Base-by-base conservation (phyloP, 2,797 vertebrate species). In the Rhyacichthys aspro region DNA sequence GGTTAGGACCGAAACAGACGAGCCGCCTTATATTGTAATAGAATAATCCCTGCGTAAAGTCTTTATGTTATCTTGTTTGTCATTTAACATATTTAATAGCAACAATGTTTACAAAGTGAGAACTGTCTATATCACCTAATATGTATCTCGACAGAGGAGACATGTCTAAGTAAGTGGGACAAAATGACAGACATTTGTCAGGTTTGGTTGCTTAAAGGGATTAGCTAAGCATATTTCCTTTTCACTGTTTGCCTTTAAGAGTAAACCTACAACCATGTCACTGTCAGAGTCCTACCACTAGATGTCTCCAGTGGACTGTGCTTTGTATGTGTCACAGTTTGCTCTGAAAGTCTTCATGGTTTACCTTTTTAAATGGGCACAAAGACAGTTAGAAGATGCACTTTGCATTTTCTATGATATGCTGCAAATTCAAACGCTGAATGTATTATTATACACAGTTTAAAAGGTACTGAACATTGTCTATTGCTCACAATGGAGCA, bases 21-120 rank as follows among this genome's bases (percentile, higher is more conserved):
- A 80, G 12, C 61, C 63, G 0, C 75, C 77, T 42, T 63, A 1
- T 10, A 23, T 78, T 7, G 39, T 63, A 17, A 23, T 81, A 6
- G 79, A 88, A n/a, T 79, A 81, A 44, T 5, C 33, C 9, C 6
- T n/a, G 3, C 8, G 7, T 1, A 28, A 1, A 8, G 12, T 48
- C 15, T 48, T 33, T 3, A 23, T 48, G 15, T 33, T 12, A 38
- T 12, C 9, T 38, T 38, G 12, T 10, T 38, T 38, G 37, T 38
- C 1, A 8, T 38, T 38, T 38, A 10, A 38, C 37, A 38, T 38
- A 38, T 28, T 28, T 28, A 28, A 33, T 32, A 49, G 37, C 37
- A 33, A 28, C 23, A 28, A 28, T 28, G 23, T 28, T 28, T 28
- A 28, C 23, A 28, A 28, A 28, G 23, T 3, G 3, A 28, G 7